A percentile compares a stretch with the other conserved stretches of the same genome.
These are phyloP conservation scores for Pungitius pungitius DNA, from an alignment of 2,113 vertebrate species.

Conservation along the genomic window DNA sequence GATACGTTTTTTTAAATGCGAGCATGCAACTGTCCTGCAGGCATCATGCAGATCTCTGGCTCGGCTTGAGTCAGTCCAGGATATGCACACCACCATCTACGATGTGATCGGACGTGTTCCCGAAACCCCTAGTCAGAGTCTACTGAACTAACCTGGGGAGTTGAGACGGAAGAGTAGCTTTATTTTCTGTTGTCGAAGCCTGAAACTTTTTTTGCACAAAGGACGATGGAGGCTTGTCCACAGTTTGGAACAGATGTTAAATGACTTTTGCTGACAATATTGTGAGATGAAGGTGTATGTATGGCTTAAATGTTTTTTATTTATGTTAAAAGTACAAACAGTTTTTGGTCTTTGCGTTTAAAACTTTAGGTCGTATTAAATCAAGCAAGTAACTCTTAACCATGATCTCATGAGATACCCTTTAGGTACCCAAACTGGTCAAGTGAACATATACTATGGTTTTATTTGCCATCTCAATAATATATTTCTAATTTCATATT, in stretches of 20 bases:
- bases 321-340: constrained; percentile 26
- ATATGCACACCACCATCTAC: constrained; percentile 84
- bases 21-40: constrained; percentile 51
- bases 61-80: constrained; percentile 75
- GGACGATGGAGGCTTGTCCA: constrained; percentile 40
- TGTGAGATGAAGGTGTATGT: constrained; percentile 38
- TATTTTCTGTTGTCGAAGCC: constrained; percentile 42
- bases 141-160: constrained; percentile 67
- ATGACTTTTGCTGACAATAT: constrained; percentile 40
- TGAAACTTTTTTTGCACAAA: constrained; percentile 61
- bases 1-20: constrained; percentile 11
- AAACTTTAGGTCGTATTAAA: constrained; percentile 12
- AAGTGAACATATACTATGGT: neutral
- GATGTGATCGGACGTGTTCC: constrained; percentile 83
- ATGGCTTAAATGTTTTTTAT: constrained; percentile 24
- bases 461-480: constrained; percentile 16
- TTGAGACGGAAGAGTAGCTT: constrained; percentile 53
- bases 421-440: constrained; percentile 4
- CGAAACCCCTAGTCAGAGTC: constrained; percentile 77
- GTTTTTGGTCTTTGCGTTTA: neutral
- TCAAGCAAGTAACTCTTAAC: neutral
- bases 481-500: constrained; percentile 22
- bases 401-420: neutral
- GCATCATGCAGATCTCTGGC: constrained; percentile 80
- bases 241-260: constrained; percentile 25